phyloP scores from a whole-genome alignment of 2,888 invertebrate genomes.

The Epinotia nisella region DNA sequence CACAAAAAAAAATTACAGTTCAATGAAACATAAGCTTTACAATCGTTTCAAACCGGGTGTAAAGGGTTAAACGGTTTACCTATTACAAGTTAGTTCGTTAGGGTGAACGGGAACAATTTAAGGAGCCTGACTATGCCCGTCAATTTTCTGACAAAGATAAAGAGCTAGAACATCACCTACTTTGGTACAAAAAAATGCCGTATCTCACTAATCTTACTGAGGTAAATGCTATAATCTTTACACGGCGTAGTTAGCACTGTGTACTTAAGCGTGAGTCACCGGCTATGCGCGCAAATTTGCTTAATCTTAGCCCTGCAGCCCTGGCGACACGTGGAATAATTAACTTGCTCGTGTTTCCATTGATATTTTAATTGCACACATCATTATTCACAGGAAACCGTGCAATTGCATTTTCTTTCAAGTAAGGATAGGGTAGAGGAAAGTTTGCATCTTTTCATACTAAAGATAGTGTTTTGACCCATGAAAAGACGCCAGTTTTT shows the following conservation, averaged over 20 bases:
- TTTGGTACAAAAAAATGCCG: constrained; percentile 1
- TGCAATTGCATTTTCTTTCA: not conserved
- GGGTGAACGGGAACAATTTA: too few relatives aligned
- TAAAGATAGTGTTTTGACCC: not conserved
- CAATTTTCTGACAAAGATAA: not conserved
- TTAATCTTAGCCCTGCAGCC: constrained; percentile 44
- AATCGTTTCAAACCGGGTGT: too few relatives aligned
- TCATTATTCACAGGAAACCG: not conserved
- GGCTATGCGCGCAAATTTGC: constrained; percentile 40
- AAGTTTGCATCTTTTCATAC: not conserved
- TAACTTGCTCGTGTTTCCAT: constrained; percentile 29
- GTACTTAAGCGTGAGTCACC: constrained; percentile 42
- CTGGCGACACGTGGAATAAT: constrained; percentile 40
- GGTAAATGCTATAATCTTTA: constrained; percentile 10
- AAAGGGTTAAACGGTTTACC: too few relatives aligned
- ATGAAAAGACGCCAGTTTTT: not conserved
- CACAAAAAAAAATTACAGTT: too few relatives aligned
- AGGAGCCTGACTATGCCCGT: too few relatives aligned
- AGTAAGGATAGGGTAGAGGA: not conserved
- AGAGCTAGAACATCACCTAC: not conserved
- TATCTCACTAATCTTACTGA: constrained; percentile 18
- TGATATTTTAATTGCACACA: constrained; percentile 34
- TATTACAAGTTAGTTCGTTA: too few relatives aligned
- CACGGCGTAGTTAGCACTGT: constrained; percentile 28
- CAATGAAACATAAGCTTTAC: too few relatives aligned